Percentiles rank a stretch among this genome's conserved stretches.
Conservation (phyloP, 2,888 invertebrate genomes). For the Sphaerophoria rueppellii region DNA sequence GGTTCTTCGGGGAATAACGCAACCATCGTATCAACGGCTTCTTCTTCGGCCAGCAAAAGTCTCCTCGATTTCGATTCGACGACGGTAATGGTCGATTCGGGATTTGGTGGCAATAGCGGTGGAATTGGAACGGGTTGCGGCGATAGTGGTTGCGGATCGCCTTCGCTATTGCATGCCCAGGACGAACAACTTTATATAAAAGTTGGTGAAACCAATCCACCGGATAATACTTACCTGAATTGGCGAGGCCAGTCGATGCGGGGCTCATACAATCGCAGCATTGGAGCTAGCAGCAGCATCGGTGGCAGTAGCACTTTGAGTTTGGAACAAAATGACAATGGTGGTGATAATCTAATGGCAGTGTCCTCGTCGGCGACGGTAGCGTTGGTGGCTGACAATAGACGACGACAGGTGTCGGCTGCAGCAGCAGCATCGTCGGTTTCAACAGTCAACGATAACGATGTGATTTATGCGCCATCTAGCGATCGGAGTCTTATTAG, state of each 20-base stretch:
- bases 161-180: slow-evolving; percentile 79
- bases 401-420: slow-evolving; percentile 57
- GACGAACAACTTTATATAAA: slow-evolving; percentile 81
- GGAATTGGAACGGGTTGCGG: slow-evolving; percentile 60
- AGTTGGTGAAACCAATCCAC: slow-evolving; percentile 78
- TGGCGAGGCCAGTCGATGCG: slow-evolving; percentile 79
- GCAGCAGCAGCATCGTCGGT: slow-evolving; percentile 22
- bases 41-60: slow-evolving; percentile 66
- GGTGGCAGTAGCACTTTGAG: slow-evolving; percentile 75
- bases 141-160: slow-evolving; percentile 75
- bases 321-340: slow-evolving; percentile 72
- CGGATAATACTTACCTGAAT: slow-evolving; percentile 75
- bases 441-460: slow-evolving; percentile 74
- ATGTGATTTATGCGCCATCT: slow-evolving; percentile 81
- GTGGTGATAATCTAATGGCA: slow-evolving; percentile 65
- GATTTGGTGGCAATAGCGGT: slow-evolving; percentile 77
- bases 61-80: slow-evolving; percentile 69
- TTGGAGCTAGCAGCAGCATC: slow-evolving; percentile 73
- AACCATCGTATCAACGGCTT: slow-evolving; percentile 61
- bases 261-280: slow-evolving; percentile 74
- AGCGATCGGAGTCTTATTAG: slow-evolving; percentile 81
- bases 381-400: slow-evolving; percentile 60
- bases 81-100: slow-evolving; percentile 78
- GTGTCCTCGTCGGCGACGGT: slow-evolving; percentile 1
- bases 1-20: slow-evolving; percentile 54